Evolutionary conservation across 2,113 vertebrate genomes (phyloP).

Genomic region (Erythrocercus mccallii): DNA sequence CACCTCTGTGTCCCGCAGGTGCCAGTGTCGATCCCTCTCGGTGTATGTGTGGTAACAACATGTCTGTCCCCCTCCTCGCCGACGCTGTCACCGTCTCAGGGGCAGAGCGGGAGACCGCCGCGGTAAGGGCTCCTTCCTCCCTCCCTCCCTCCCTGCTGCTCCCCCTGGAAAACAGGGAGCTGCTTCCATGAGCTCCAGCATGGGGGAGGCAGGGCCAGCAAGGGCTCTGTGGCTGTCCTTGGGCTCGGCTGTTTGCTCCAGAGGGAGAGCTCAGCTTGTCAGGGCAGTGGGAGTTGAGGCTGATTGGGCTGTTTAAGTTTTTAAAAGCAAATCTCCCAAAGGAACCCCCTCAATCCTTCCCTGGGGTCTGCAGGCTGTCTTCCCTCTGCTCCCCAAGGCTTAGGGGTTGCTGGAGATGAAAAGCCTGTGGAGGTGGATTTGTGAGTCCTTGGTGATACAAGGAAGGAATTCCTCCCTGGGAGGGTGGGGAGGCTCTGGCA

Average conservation of each 20-base stretch:
- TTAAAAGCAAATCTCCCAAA: background rate
- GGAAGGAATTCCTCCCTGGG: background rate
- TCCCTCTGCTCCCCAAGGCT: background rate
- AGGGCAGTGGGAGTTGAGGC: background rate
- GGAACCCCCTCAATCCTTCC: background rate
- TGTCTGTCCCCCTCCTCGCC: slow-evolving; percentile 98
- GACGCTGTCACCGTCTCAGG: slow-evolving; percentile 94
- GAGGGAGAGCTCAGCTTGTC: fast-evolving
- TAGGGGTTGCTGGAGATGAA: background rate
- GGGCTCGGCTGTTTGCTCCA: background rate
- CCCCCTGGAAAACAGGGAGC: background rate
- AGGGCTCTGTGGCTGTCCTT: background rate
- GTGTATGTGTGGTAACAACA: slow-evolving; percentile 99
- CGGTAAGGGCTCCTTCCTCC: slow-evolving; percentile 76
- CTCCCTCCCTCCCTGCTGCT: background rate
- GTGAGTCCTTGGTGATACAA: background rate
- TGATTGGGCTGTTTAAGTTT: background rate
- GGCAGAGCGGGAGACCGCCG: slow-evolving; percentile 94
- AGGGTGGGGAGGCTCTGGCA: background rate
- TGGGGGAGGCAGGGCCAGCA: background rate
- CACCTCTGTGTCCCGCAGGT: slow-evolving; percentile 41
- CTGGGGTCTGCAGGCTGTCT: background rate
- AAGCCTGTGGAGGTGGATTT: background rate
- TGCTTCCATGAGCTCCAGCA: background rate
- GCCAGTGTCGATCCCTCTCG: slow-evolving; percentile 75